Conservation (phyloP, 2,113 vertebrate species). For the Leucosticte australis region DNA sequence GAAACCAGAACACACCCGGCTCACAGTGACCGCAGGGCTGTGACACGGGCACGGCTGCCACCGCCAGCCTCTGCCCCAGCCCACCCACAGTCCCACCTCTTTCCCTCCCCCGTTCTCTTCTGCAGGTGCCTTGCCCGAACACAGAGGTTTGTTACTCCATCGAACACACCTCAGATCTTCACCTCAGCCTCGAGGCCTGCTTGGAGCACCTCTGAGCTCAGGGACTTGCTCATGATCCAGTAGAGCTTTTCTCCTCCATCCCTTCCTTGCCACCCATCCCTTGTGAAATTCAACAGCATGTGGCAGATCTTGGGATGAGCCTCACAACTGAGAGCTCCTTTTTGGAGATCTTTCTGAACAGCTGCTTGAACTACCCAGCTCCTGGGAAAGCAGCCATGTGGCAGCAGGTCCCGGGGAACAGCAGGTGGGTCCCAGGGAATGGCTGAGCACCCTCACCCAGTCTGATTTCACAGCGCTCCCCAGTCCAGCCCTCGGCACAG, state of each 20-base stretch:
- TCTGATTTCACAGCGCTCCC: slow-evolving; percentile 73
- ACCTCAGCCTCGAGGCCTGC: not conserved
- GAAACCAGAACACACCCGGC: not conserved
- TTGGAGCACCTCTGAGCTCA: not conserved
- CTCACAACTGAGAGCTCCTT: not conserved
- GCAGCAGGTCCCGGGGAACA: accelerated
- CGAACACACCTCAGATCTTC: not conserved
- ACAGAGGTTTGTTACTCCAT: not conserved
- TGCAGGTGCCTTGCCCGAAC: not conserved
- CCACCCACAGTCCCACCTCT: not conserved
- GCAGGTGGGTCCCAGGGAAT: not conserved
- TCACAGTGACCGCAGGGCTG: not conserved
- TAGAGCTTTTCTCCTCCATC: not conserved
- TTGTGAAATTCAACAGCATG: not conserved
- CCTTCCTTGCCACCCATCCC: not conserved
- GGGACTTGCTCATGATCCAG: not conserved
- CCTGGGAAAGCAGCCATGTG: not conserved
- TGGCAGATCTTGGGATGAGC: not conserved
- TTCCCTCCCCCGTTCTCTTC: not conserved
- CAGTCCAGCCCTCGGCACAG: slow-evolving; percentile 82
- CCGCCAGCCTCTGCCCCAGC: not conserved
- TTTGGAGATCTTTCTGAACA: not conserved
- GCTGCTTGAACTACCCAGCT: not conserved
- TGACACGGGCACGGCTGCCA: not conserved
- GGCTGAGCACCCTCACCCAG: slow-evolving; percentile 69